Conservation (phyloP, 2,113 vertebrate species). For the Salminus brasiliensis region DNA sequence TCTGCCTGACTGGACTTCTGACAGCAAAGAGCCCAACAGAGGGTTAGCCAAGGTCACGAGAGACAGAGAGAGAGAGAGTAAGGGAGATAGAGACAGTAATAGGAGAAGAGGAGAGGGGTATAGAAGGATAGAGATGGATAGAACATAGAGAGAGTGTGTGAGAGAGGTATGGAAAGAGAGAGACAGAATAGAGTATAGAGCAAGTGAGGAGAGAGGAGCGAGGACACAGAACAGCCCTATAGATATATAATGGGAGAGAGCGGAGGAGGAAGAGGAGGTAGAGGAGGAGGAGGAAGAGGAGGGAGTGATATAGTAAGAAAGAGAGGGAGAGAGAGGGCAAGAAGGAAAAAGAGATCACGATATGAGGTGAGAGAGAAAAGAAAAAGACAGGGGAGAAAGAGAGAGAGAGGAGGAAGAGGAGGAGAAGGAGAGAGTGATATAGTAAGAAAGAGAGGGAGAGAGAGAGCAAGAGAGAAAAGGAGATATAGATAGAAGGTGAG, state of each 20-base stretch:
- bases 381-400: background rate
- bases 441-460: too few relatives aligned
- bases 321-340: background rate
- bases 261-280: too few relatives aligned
- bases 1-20: slow-evolving; percentile 67
- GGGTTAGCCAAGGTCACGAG: slow-evolving; percentile 62
- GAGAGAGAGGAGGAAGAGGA: background rate
- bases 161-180: background rate
- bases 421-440: slow-evolving; percentile 4
- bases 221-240: too few relatives aligned
- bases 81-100: background rate
- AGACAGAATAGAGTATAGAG: background rate
- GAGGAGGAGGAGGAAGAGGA: background rate
- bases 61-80: slow-evolving; percentile 25
- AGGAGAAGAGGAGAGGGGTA: background rate
- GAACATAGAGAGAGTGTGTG: too few relatives aligned
- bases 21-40: slow-evolving; percentile 58
- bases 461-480: background rate
- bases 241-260: too few relatives aligned
- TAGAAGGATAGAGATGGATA: background rate
- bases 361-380: too few relatives aligned
- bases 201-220: too few relatives aligned
- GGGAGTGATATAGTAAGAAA: background rate
- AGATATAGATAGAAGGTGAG: background rate
- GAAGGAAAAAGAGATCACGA: too few relatives aligned